Conservation (phyloP, 1,140 invertebrate species). For the Sminthurides bifidus region DNA sequence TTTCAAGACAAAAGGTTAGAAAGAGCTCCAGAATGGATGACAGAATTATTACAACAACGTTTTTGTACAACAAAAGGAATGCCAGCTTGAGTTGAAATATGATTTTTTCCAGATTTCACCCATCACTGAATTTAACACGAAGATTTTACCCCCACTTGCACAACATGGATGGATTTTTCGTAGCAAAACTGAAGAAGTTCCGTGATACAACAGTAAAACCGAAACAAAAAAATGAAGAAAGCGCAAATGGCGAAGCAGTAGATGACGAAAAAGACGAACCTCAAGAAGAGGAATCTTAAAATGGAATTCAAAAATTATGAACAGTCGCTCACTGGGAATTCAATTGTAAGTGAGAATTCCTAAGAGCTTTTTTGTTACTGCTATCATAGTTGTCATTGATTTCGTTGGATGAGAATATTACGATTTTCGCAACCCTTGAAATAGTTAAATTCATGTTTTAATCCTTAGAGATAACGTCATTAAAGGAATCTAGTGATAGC, state of each 20-base stretch:
- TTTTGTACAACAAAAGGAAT: background rate
- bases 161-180: constrained; percentile 99
- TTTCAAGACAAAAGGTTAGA: constrained; percentile 51
- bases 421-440: too few relatives aligned
- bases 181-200: constrained; percentile 95
- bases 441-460: too few relatives aligned
- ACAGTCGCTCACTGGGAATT: too few relatives aligned
- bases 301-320: too few relatives aligned
- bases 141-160: constrained; percentile 95
- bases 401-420: too few relatives aligned
- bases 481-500: too few relatives aligned
- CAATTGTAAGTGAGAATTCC: too few relatives aligned
- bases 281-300: background rate
- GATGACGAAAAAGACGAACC: background rate
- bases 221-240: constrained; percentile 16
- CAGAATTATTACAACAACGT: background rate
- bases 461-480: too few relatives aligned
- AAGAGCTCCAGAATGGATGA: background rate
- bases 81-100: constrained; percentile 8
- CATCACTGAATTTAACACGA: constrained; percentile 73
- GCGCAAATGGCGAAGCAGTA: constrained; percentile 9
- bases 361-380: too few relatives aligned
- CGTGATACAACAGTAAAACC: constrained; percentile 54
- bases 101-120: constrained; percentile 68
- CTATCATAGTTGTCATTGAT: too few relatives aligned